Conservation (phyloP, 2,797 vertebrate genomes). For the Selene dorsalis region DNA sequence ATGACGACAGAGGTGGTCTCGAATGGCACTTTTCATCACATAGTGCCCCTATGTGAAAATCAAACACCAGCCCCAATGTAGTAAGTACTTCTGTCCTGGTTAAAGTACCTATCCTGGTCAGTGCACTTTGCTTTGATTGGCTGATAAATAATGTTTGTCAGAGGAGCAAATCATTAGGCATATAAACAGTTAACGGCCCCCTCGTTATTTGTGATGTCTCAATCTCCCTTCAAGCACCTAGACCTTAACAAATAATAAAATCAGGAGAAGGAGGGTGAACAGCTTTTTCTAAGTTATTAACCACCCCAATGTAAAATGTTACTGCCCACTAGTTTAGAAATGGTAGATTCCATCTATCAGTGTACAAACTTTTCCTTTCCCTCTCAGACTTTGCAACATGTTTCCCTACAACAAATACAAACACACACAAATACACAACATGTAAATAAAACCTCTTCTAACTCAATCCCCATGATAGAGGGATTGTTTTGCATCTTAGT, state of each 20-base stretch:
- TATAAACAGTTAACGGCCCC: conserved; percentile 54
- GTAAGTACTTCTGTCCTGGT: conserved; percentile 83
- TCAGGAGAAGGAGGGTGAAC: conserved; percentile 41
- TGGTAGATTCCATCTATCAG: conserved; percentile 51
- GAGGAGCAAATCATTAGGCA: conserved; percentile 64
- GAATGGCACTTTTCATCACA: conserved; percentile 76
- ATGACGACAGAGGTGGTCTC: conserved; percentile 62
- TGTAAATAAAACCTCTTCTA: conserved; percentile 80
- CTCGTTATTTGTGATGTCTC: conserved; percentile 44
- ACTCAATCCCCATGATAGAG: conserved; percentile 45
- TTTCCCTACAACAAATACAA: conserved; percentile 68
- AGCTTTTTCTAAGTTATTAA: conserved; percentile 43
- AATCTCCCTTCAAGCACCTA: conserved; percentile 66
- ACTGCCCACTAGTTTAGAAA: conserved; percentile 54
- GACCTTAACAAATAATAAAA: conserved; percentile 43
- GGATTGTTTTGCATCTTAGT: conserved; percentile 59
- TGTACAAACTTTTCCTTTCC: conserved; percentile 63
- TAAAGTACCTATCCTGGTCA: conserved; percentile 81
- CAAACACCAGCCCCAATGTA: conserved; percentile 60
- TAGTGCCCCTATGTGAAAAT: conserved; percentile 67
- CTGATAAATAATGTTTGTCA: conserved; percentile 79
- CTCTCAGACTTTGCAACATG: conserved; percentile 62
- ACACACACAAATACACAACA: conserved; percentile 67
- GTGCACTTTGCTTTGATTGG: conserved; percentile 83
- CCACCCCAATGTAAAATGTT: conserved; percentile 39